Evolutionary conservation across 2,888 invertebrate species (phyloP).

Genomic region (Drepanosiphum platanoidis): DNA sequence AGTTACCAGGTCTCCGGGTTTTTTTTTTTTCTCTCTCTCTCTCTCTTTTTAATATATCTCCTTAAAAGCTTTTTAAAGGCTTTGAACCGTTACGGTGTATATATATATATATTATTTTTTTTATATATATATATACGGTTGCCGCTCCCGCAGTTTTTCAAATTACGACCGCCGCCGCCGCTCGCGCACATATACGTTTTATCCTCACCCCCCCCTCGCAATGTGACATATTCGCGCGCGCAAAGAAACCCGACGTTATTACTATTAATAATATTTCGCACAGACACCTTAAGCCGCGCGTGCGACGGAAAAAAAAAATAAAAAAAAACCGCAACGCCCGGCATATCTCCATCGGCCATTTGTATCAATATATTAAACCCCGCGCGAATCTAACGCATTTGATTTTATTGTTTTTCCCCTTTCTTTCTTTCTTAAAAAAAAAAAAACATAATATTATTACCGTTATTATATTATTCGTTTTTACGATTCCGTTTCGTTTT

Average conservation of each 20-base stretch:
- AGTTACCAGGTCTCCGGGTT: slow-evolving; percentile 21
- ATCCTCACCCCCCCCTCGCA: slow-evolving; percentile 15
- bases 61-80: slow-evolving; percentile 62
- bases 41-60: slow-evolving; percentile 57
- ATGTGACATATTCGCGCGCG: slow-evolving; percentile 53
- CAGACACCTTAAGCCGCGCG: slow-evolving; percentile 54
- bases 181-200: neutral
- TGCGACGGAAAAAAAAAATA: neutral
- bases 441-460: neutral
- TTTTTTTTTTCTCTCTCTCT: slow-evolving; percentile 35
- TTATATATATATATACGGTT: neutral
- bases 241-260: slow-evolving; percentile 48
- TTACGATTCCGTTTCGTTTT: slow-evolving; percentile 51
- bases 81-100: slow-evolving; percentile 58
- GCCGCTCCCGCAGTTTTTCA: slow-evolving; percentile 57
- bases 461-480: neutral
- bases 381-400: neutral
- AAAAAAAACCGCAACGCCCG: neutral
- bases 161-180: slow-evolving; percentile 56
- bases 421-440: slow-evolving; percentile 16
- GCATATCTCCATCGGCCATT: neutral
- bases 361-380: slow-evolving; percentile 37
- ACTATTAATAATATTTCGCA: slow-evolving; percentile 48
- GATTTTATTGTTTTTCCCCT: slow-evolving; percentile 5
- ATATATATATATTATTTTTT: neutral